Conservation (phyloP, 2,888 invertebrate species). For the Cataglyphis livida region DNA sequence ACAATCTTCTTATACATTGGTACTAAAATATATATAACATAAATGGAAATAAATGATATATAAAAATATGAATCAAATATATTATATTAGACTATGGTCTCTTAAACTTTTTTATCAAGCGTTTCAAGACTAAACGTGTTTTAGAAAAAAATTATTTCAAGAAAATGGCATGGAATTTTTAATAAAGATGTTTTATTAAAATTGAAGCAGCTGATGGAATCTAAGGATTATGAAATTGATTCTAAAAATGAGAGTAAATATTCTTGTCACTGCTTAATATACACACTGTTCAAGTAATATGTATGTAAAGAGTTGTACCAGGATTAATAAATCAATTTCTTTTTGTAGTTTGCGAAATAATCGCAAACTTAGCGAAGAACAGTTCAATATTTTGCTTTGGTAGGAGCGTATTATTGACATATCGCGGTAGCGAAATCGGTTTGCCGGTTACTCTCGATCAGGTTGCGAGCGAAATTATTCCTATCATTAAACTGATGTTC, state of each 20-base stretch:
- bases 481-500: conserved; percentile 75
- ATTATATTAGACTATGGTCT: neutral
- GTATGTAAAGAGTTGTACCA: conserved; percentile 22
- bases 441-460: conserved; percentile 57
- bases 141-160: conserved; percentile 89
- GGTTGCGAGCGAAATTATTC: conserved; percentile 76
- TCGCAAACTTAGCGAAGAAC: neutral
- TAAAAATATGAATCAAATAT: neutral
- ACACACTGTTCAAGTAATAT: neutral
- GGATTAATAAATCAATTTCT: conserved; percentile 54
- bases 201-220: conserved; percentile 79
- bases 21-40: conserved; percentile 67
- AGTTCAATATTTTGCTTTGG: conserved; percentile 49
- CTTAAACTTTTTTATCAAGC: conserved; percentile 80
- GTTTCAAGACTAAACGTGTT: conserved; percentile 88
- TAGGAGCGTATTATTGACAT: conserved; percentile 70
- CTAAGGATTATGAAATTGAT: conserved; percentile 72
- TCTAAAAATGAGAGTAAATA: conserved; percentile 78
- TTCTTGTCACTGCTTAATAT: neutral
- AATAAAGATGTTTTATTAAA: conserved; percentile 63
- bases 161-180: conserved; percentile 46
- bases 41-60: neutral
- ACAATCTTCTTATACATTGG: conserved; percentile 86
- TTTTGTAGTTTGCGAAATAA: conserved; percentile 75
- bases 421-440: conserved; percentile 76